Percentiles rank a stretch among this genome's conserved stretches.
Conservation (phyloP, 2,888 invertebrate genomes). For the Cyrtodaria siliqua region DNA sequence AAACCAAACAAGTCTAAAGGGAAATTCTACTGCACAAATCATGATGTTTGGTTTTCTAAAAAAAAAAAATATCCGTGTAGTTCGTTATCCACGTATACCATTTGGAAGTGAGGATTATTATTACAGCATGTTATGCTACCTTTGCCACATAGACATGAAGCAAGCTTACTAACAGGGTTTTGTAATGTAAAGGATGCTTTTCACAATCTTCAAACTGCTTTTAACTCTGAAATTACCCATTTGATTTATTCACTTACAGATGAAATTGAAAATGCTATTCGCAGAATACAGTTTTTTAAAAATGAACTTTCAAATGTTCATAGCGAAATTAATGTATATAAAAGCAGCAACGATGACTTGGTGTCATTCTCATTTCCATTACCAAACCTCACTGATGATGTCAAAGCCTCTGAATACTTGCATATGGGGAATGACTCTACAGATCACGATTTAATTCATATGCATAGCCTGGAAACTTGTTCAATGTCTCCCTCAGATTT, state of each 20-base stretch:
- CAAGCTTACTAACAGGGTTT: too few relatives aligned
- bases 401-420: too few relatives aligned
- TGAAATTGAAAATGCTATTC: not conserved
- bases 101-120: slow-evolving; percentile 12
- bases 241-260: not conserved
- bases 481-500: not conserved
- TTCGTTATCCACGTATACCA: slow-evolving; percentile 8
- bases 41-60: slow-evolving; percentile 12
- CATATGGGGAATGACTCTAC: not conserved
- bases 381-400: too few relatives aligned
- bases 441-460: not conserved
- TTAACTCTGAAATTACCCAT: not conserved
- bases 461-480: not conserved
- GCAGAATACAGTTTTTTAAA: not conserved
- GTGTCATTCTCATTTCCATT: too few relatives aligned
- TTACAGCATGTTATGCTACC: slow-evolving; percentile 6
- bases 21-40: not conserved
- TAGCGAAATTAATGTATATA: not conserved
- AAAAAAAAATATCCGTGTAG: not conserved
- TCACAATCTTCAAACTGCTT: too few relatives aligned
- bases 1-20: not conserved
- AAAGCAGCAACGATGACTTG: too few relatives aligned
- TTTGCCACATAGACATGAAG: too few relatives aligned
- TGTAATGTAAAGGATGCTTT: too few relatives aligned
- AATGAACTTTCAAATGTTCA: not conserved